Evolutionary conservation across 2,888 invertebrate genomes (phyloP), one percentile per base, ranked within the genome.

Genomic region (Serripes groenlandicus): DNA sequence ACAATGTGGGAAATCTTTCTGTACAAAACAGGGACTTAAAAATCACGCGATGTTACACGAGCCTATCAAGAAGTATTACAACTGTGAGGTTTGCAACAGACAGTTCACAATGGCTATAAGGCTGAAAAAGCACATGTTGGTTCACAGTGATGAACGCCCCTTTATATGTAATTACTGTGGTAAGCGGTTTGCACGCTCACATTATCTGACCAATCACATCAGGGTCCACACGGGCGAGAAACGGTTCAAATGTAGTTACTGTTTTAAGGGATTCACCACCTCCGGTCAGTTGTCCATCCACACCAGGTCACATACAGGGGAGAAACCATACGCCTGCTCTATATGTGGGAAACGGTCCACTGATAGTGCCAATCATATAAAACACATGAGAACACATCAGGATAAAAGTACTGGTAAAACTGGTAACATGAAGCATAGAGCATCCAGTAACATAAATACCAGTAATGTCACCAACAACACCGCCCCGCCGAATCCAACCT

Each of bases 111-210:
- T 35, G 56, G 56, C 56, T 18, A 56, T 54, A 34, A 30, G 56
- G 1, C 56, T 71, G n/a, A 71, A 71, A 9, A 71, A 71, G 35
- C 71, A 71, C 26, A 54, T 71, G 30, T 23, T 56, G 23, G 71
- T 71, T 3, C 71, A 71, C 23, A 56, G 56, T 56, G 71, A 71
- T 23, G 35, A 54, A n/a, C 26, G 37, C 34, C 71, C 71, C n/a
- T 71, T 54, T 34, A 71, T 71, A 7, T 71, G 71, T 35, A 56
- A 54, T 54, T 56, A 56, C 32, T 71, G 71, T 56, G 71, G 71
- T 5, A 71, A 71, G 35, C 23, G 71, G 34, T 71, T 71, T 34
- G 54, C 71, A 3, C 21, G 71, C 18, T 56, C 35, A 5, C 54
- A 54, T 26, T 71, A 71, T 30, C 56, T 71, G 0, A 71, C 71